Evolutionary conservation across 2,797 vertebrate species (phyloP).

Genomic region (Microctenopoma lineatum): DNA sequence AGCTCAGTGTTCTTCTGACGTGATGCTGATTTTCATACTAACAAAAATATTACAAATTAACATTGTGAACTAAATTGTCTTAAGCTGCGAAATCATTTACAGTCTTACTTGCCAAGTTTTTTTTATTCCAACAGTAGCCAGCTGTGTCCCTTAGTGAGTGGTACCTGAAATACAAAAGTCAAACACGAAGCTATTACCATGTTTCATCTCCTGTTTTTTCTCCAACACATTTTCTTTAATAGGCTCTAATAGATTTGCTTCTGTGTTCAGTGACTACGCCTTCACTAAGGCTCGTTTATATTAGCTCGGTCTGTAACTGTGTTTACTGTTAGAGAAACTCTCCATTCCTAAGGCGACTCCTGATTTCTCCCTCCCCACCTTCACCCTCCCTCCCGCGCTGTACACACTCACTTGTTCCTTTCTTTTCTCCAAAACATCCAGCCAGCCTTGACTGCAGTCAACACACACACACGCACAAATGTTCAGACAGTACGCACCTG

Average conservation of each 20-base stretch:
- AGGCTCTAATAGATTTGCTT: neutral
- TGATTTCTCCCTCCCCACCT: slow-evolving; percentile 31
- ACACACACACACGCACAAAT: neutral
- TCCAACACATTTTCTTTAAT: neutral
- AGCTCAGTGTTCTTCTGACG: neutral
- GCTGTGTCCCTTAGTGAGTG: neutral
- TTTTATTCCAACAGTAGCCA: neutral
- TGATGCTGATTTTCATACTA: too few species aligned
- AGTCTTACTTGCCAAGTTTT: neutral
- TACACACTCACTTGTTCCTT: slow-evolving; percentile 51
- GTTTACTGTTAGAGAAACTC: slow-evolving; percentile 35
- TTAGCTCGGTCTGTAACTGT: slow-evolving; percentile 19
- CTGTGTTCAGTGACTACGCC: slow-evolving; percentile 12
- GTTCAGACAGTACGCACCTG: slow-evolving; percentile 5
- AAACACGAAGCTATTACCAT: neutral
- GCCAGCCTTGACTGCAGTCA: slow-evolving; percentile 8
- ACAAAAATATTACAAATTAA: neutral
- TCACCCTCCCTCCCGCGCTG: neutral
- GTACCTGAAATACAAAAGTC: neutral
- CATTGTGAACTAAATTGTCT: neutral
- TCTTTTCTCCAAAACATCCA: slow-evolving; percentile 42
- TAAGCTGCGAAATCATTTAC: neutral
- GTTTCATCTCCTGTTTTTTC: slow-evolving; percentile 1
- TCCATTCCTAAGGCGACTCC: slow-evolving; percentile 50
- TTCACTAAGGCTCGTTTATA: slow-evolving; percentile 12